Evolutionary conservation across 2,888 invertebrate species (phyloP).

Genomic region (Crocallis elinguaria): DNA sequence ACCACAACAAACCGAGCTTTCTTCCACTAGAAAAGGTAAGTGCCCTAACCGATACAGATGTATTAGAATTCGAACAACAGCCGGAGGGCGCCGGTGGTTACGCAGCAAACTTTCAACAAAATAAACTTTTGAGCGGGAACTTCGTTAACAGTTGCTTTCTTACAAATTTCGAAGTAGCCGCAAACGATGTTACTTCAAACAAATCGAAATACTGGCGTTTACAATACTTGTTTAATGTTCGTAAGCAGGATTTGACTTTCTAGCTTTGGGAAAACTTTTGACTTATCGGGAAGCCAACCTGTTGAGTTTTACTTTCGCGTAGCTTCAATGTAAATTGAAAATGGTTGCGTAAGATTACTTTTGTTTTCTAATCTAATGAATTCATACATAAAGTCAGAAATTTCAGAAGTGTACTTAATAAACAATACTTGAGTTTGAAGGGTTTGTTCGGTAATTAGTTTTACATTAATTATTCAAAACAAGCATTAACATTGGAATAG

Average conservation of each 20-base stretch:
- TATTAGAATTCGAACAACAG: slow-evolving; percentile 6
- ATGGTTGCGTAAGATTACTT: slow-evolving; percentile 38
- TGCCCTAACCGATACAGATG: slow-evolving; percentile 22
- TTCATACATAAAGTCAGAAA: too few species aligned
- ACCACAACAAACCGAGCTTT: slow-evolving; percentile 38
- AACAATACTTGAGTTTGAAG: too few species aligned
- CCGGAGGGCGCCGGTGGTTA: slow-evolving; percentile 6
- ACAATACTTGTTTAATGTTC: not conserved
- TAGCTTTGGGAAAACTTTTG: slow-evolving; percentile 43
- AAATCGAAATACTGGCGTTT: slow-evolving; percentile 4
- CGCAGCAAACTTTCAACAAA: slow-evolving; percentile 22
- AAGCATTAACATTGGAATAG: too few species aligned
- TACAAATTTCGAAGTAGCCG: slow-evolving; percentile 20
- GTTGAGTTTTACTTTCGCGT: slow-evolving; percentile 53
- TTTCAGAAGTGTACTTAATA: too few species aligned
- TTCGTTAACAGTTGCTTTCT: slow-evolving; percentile 17
- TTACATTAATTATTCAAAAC: not conserved
- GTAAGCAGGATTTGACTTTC: slow-evolving; percentile 7
- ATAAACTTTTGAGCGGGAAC: slow-evolving; percentile 30
- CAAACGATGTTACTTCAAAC: slow-evolving; percentile 28
- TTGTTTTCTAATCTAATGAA: slow-evolving; percentile 20
- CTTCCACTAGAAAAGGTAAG: slow-evolving; percentile 33
- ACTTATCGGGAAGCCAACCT: slow-evolving; percentile 55
- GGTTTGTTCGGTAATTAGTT: not conserved
- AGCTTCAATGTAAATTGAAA: slow-evolving; percentile 28